A percentile compares a stretch with the other conserved stretches of the same genome.
Evolutionary conservation across 1,140 invertebrate genomes (phyloP).

Genomic region (Globodera rostochiensis): DNA sequence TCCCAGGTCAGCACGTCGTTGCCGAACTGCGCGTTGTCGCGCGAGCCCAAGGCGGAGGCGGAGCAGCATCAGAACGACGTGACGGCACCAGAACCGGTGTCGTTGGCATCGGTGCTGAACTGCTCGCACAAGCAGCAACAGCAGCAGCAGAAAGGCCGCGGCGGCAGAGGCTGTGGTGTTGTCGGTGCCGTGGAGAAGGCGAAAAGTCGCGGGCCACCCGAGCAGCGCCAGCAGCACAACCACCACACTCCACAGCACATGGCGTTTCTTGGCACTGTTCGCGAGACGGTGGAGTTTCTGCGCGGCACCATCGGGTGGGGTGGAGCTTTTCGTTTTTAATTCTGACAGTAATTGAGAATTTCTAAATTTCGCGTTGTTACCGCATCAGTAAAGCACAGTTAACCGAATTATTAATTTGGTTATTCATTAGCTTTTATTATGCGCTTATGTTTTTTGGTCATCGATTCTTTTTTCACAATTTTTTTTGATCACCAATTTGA

Average conservation of each 20-base stretch:
- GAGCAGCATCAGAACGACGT: background rate
- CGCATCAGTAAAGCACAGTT: too few species aligned
- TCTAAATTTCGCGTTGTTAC: background rate
- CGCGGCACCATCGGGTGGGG: slow-evolving; percentile 15
- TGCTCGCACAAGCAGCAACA: background rate
- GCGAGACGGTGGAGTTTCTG: slow-evolving; percentile 8
- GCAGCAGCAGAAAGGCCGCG: background rate
- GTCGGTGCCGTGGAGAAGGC: background rate
- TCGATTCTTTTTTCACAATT: too few species aligned
- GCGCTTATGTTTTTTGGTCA: too few species aligned
- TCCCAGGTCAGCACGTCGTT: background rate
- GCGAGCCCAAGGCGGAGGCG: background rate
- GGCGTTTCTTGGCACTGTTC: slow-evolving; percentile 4
- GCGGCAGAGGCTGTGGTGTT: too few species aligned
- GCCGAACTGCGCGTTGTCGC: background rate
- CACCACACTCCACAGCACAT: background rate
- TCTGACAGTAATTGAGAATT: background rate
- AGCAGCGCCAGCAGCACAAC: background rate
- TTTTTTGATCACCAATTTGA: too few species aligned
- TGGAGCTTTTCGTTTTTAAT: background rate
- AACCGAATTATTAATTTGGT: too few species aligned
- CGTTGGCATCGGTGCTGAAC: too few species aligned
- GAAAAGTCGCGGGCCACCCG: background rate
- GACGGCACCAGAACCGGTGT: background rate
- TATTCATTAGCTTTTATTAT: too few species aligned